Conservation (phyloP, 2,888 invertebrate genomes). For the Diaphora mendica region DNA sequence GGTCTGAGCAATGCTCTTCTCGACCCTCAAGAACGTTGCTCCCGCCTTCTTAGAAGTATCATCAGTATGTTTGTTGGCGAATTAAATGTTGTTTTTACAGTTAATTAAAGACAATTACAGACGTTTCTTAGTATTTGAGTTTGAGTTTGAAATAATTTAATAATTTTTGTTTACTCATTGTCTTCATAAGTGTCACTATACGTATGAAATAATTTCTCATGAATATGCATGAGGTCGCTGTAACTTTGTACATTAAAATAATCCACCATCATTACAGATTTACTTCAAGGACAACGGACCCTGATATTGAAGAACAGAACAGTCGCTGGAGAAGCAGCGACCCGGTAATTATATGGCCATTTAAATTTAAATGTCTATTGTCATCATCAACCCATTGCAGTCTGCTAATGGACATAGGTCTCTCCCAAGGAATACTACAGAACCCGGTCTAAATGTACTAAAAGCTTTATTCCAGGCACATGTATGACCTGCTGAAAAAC, state of each 20-base stretch:
- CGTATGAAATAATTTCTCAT: not conserved
- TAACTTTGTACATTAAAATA: not conserved
- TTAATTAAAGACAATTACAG: constrained; percentile 61
- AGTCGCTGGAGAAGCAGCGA: not conserved
- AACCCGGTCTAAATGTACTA: too few species aligned
- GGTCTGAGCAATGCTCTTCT: constrained; percentile 26
- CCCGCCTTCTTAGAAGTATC: constrained; percentile 78
- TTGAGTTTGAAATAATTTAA: not conserved
- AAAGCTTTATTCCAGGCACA: too few species aligned
- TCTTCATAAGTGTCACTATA: not conserved
- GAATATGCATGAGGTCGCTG: not conserved
- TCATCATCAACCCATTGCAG: too few species aligned
- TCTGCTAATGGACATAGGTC: too few species aligned
- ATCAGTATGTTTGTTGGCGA: constrained; percentile 52
- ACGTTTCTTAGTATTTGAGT: constrained; percentile 38
- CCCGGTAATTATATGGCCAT: not conserved
- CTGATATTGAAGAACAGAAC: not conserved
- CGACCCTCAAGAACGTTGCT: constrained; percentile 65
- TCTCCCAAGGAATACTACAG: too few species aligned
- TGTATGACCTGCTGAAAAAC: too few species aligned
- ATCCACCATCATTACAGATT: not conserved
- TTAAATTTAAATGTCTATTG: not conserved
- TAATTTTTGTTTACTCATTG: constrained; percentile 10
- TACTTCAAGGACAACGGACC: not conserved
- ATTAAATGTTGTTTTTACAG: constrained; percentile 37